These are phyloP conservation scores for Rhabdornis inornatus DNA, from an alignment of 2,113 vertebrate species.

Conservation along the genomic window DNA sequence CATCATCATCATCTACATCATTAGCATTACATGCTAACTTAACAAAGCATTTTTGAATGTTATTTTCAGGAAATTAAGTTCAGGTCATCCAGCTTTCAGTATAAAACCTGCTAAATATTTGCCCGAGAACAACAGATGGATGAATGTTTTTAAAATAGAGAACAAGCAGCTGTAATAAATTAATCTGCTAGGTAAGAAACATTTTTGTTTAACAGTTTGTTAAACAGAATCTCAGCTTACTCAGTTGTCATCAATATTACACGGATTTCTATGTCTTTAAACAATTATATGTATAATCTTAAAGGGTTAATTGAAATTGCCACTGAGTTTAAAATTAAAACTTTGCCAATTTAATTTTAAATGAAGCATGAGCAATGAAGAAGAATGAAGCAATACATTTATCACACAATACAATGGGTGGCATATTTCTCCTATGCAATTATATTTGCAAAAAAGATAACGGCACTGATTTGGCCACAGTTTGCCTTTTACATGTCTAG, in stretches of 20 bases:
- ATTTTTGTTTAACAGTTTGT: background rate
- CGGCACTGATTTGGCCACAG: background rate
- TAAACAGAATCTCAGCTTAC: background rate
- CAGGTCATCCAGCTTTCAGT: background rate
- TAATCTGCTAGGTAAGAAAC: background rate
- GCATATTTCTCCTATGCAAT: background rate
- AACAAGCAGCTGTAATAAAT: background rate
- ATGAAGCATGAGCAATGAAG: too few species aligned
- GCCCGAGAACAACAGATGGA: background rate
- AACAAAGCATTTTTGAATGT: background rate
- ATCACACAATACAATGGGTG: background rate
- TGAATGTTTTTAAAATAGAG: background rate
- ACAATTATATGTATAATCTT: background rate
- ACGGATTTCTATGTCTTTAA: background rate
- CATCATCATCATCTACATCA: background rate
- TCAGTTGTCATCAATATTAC: background rate
- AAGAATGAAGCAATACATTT: background rate
- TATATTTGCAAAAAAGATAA: background rate
- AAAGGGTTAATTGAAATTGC: background rate
- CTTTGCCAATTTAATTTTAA: too few species aligned
- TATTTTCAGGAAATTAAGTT: background rate
- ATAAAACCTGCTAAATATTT: background rate
- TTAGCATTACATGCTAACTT: background rate
- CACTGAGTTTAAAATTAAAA: background rate
- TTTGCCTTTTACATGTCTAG: background rate